Conservation (phyloP, 2,888 invertebrate genomes). For the Hydrotaea diabolus region DNA sequence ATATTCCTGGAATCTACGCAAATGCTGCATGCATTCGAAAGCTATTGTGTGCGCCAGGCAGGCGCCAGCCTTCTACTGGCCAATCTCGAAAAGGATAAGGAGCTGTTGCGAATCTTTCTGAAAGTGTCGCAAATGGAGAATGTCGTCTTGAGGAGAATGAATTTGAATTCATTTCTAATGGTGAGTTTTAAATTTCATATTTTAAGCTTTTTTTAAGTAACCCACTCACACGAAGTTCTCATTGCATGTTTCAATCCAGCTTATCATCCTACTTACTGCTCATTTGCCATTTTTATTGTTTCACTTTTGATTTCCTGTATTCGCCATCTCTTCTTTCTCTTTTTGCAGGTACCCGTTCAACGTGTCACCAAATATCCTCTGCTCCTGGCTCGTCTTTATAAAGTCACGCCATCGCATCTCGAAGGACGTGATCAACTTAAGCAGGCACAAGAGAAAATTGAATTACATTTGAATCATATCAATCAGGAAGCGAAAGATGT, state of each 20-base stretch:
- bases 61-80: constrained; percentile 92
- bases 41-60: constrained; percentile 96
- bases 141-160: constrained; percentile 94
- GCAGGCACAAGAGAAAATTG: constrained; percentile 95
- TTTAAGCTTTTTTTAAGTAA: background rate
- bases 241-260: no score
- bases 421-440: constrained; percentile 91
- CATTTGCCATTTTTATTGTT: background rate
- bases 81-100: constrained; percentile 96
- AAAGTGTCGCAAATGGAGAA: constrained; percentile 99
- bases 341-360: constrained; percentile 92
- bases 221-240: no score
- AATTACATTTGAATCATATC: constrained; percentile 95
- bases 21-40: constrained; percentile 97
- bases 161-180: constrained; percentile 98
- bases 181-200: constrained; percentile 82
- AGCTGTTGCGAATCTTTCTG: constrained; percentile 94
- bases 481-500: constrained; percentile 95
- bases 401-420: constrained; percentile 93
- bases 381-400: constrained; percentile 92
- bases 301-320: background rate
- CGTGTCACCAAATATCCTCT: constrained; percentile 98
- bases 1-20: constrained; percentile 94
- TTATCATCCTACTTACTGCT: no score
- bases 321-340: constrained; percentile 34